A percentile compares a stretch with the other conserved stretches of the same genome.
phyloP scores from a whole-genome alignment of 2,797 vertebrate species.

The Platyrinchus mystaceus region DNA sequence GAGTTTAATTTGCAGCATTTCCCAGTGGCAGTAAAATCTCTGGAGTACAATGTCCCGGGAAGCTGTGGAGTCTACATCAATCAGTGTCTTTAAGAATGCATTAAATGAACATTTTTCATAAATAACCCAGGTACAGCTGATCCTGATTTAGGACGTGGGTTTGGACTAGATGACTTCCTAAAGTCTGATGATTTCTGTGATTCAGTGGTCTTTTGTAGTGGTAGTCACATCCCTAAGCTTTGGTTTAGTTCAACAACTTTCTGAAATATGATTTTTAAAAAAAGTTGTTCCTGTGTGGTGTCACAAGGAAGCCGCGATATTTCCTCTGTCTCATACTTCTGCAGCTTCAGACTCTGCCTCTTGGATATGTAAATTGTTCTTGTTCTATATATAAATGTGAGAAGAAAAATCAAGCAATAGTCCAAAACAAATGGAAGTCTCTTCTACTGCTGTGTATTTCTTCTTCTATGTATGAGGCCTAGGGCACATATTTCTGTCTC shows the following conservation, averaged over 20 bases:
- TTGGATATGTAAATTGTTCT: not conserved
- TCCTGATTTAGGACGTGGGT: not conserved
- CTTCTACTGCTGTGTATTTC: not conserved
- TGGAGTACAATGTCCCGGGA: not conserved
- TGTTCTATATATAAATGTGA: not conserved
- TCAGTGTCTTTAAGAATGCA: fast-evolving
- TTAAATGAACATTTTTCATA: not conserved
- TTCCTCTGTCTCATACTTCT: not conserved
- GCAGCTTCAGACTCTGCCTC: not conserved
- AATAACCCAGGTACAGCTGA: not conserved
- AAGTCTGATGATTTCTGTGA: not conserved
- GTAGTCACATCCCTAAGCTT: not conserved
- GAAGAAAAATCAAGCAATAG: not conserved
- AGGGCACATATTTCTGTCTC: not conserved
- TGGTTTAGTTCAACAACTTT: not conserved
- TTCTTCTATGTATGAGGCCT: not conserved
- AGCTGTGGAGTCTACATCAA: not conserved
- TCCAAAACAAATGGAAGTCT: not conserved
- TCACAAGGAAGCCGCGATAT: not conserved
- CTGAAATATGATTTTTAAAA: not conserved
- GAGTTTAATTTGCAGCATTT: not conserved
- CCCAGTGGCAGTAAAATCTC: not conserved
- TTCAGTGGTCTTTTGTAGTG: not conserved
- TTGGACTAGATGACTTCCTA: not conserved
- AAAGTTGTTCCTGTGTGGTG: not conserved